Evolutionary conservation across 1,140 invertebrate genomes (phyloP).

Genomic region (Marisa cornuarietis): DNA sequence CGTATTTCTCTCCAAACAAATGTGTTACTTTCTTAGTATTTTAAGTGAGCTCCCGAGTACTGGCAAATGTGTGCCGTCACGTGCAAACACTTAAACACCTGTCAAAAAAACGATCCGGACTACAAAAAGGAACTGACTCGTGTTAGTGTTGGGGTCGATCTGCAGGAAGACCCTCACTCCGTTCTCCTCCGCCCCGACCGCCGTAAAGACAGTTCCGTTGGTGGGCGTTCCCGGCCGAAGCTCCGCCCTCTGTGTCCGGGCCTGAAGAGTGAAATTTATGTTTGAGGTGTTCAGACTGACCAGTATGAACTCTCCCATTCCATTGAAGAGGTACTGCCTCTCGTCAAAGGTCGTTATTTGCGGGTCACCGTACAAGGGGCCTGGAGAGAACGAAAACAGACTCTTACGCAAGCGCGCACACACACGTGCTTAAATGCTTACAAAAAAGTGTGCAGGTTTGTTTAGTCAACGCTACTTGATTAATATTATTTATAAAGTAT

Average conservation of each 20-base stretch:
- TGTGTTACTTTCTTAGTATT: too few relatives aligned
- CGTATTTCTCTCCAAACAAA: too few relatives aligned
- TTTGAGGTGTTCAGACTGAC: conserved; percentile 7
- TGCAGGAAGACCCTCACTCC: conserved; percentile 18
- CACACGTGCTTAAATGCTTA: too few relatives aligned
- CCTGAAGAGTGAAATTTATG: conserved; percentile 31
- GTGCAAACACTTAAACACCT: too few relatives aligned
- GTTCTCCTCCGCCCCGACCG: conserved; percentile 28
- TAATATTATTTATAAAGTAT: too few relatives aligned
- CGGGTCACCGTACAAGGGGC: conserved; percentile 78
- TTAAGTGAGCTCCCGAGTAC: too few relatives aligned
- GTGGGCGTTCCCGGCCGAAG: neutral
- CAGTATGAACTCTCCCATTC: conserved; percentile 85
- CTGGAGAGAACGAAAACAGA: too few relatives aligned
- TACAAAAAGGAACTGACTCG: too few relatives aligned
- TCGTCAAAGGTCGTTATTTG: conserved; percentile 93
- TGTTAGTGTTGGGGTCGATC: conserved; percentile 9
- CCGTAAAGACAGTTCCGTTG: conserved; percentile 34
- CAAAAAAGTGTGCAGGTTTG: neutral
- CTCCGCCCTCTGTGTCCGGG: conserved; percentile 16
- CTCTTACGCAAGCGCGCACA: too few relatives aligned
- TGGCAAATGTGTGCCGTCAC: too few relatives aligned
- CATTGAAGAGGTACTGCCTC: conserved; percentile 91
- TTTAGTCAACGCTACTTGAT: neutral
- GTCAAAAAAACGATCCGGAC: too few relatives aligned